These are phyloP conservation scores for Xenopus borealis DNA, from an alignment of 2,113 vertebrate species.

Conservation along the genomic window DNA sequence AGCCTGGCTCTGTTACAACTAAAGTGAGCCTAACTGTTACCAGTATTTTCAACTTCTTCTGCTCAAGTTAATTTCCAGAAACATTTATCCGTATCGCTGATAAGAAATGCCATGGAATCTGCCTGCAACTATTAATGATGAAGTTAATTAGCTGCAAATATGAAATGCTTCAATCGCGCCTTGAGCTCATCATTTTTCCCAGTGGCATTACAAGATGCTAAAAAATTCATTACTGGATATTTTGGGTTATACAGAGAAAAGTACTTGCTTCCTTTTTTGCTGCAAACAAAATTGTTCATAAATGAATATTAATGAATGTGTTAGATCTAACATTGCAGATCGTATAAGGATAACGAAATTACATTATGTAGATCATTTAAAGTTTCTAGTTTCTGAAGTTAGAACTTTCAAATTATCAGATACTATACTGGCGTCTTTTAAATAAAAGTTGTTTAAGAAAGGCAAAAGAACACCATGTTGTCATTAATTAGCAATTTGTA, in stretches of 20 bases:
- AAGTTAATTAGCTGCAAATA: slow-evolving; percentile 60
- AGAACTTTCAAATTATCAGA: no score
- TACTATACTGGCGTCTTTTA: no score
- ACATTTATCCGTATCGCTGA: no score
- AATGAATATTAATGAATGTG: slow-evolving; percentile 25
- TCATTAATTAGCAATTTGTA: no score
- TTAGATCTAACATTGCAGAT: slow-evolving; percentile 2
- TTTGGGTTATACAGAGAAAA: slow-evolving; percentile 24
- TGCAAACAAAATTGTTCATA: slow-evolving; percentile 17
- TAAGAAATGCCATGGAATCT: slow-evolving; percentile 25
- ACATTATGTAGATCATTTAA: no score
- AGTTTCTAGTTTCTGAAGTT: no score
- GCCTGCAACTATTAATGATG: slow-evolving; percentile 56
- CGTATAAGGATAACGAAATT: slow-evolving; percentile 1
- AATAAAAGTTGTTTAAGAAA: no score
- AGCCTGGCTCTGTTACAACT: no score
- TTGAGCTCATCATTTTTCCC: slow-evolving; percentile 52
- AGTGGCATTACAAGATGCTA: slow-evolving; percentile 42
- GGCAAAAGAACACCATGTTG: no score
- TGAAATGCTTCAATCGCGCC: slow-evolving; percentile 54
- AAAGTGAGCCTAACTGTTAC: no score
- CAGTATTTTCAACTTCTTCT: no score
- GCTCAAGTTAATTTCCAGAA: no score
- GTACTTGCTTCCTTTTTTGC: slow-evolving; percentile 1
- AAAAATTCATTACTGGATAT: slow-evolving; percentile 36